These are phyloP conservation scores for Schizothorax lantsangensis DNA, from an alignment of 2,797 vertebrate species.

Conservation along the genomic window DNA sequence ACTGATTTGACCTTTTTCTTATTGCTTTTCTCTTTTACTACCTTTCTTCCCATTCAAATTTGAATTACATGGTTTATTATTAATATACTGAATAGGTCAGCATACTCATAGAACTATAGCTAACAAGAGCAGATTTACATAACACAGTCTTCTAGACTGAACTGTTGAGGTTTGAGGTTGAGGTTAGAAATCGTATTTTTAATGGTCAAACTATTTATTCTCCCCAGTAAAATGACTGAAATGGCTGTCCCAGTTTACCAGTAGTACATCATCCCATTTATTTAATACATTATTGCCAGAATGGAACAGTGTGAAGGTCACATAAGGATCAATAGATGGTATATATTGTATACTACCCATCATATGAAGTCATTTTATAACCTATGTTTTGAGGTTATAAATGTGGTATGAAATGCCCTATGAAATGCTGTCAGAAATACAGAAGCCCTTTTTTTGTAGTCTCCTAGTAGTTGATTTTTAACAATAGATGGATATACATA, in stretches of 20 bases:
- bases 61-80: neutral
- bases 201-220: neutral
- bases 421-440: neutral
- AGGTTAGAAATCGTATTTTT: neutral
- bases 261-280: neutral
- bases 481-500: neutral
- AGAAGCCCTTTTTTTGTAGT: too few relatives aligned
- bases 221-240: neutral
- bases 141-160: neutral
- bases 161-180: neutral
- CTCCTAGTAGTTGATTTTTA: neutral
- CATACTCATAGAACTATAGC: neutral
- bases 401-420: neutral
- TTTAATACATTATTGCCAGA: constrained; percentile 9
- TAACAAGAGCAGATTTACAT: constrained; percentile 14
- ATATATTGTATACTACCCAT: neutral
- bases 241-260: neutral
- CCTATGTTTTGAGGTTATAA: neutral
- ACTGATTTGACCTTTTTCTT: neutral
- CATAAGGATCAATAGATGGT: neutral
- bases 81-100: constrained; percentile 8
- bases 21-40: neutral
- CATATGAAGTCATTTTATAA: neutral
- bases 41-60: neutral
- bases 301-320: neutral